phyloP scores from a whole-genome alignment of 2,797 vertebrate species.

The Stomatorhinus walkeri region DNA sequence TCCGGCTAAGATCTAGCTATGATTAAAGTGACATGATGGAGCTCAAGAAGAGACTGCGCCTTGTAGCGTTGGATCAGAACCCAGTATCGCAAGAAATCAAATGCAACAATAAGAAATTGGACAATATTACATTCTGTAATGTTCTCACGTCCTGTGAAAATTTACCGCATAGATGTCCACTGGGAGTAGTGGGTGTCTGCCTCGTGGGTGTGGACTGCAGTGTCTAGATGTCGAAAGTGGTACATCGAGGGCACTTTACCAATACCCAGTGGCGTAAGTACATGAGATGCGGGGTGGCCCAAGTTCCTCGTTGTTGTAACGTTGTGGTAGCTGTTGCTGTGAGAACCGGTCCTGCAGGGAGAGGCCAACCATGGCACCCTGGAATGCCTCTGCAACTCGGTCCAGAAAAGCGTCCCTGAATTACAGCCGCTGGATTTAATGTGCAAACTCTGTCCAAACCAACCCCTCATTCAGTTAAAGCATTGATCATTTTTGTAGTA shows the following conservation, averaged over 20 bases:
- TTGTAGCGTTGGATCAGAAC: neutral
- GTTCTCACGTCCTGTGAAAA: constrained; percentile 23
- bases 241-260: neutral
- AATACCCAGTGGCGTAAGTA: neutral
- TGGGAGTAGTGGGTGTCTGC: neutral
- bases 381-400: neutral
- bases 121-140: neutral
- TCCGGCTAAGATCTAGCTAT: neutral
- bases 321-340: neutral
- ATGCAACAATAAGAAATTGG: neutral
- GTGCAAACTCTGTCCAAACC: neutral
- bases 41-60: neutral
- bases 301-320: neutral
- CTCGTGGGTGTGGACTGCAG: neutral
- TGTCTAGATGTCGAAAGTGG: neutral
- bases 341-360: neutral
- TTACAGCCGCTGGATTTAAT: neutral
- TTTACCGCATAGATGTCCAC: neutral
- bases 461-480: neutral
- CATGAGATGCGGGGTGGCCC: neutral
- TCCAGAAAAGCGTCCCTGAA: neutral
- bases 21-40: neutral
- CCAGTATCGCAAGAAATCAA: neutral
- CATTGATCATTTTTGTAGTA: neutral
- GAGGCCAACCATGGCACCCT: constrained; percentile 19